Conservation (phyloP, 2,797 vertebrate species). For the Atherinosoma microstoma region DNA sequence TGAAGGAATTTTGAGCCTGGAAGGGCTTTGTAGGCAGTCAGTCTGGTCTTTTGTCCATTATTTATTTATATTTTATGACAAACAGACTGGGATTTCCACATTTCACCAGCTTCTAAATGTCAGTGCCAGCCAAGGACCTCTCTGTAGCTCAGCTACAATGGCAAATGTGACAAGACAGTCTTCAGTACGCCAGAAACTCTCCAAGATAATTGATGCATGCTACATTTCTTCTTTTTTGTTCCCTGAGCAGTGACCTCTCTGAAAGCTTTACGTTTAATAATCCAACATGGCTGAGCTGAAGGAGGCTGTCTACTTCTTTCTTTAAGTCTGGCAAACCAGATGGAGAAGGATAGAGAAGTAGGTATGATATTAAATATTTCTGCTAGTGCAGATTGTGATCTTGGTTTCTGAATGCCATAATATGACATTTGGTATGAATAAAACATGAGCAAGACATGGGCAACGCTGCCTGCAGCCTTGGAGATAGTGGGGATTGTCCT, state of each 20-base stretch:
- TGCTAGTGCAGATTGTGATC: constrained; percentile 81
- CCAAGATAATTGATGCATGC: constrained; percentile 82
- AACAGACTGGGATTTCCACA: constrained; percentile 73
- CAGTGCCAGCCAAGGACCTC: constrained; percentile 74
- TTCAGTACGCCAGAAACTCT: constrained; percentile 70
- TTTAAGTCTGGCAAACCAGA: constrained; percentile 76
- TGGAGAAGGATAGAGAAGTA: constrained; percentile 74
- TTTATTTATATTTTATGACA: constrained; percentile 63
- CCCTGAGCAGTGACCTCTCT: constrained; percentile 77
- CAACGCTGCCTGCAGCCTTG: constrained; percentile 75
- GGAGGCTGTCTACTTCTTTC: constrained; percentile 60
- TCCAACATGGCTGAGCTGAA: constrained; percentile 74
- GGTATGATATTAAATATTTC: constrained; percentile 83
- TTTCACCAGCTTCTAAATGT: constrained; percentile 82
- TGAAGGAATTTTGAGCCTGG: constrained; percentile 74
- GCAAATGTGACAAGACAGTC: constrained; percentile 80
- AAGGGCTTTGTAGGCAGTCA: constrained; percentile 67
- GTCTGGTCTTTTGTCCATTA: constrained; percentile 73
- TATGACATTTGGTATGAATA: constrained; percentile 77
- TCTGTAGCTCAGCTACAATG: constrained; percentile 68
- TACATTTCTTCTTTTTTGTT: constrained; percentile 48
- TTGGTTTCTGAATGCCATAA: constrained; percentile 76
- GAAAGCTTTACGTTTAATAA: constrained; percentile 83
- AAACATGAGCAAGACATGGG: constrained; percentile 79
- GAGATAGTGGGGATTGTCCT: constrained; percentile 75